phyloP scores from a whole-genome alignment of 64 coral and sea anemone species.

The Hydrozoanthus tunicans region DNA sequence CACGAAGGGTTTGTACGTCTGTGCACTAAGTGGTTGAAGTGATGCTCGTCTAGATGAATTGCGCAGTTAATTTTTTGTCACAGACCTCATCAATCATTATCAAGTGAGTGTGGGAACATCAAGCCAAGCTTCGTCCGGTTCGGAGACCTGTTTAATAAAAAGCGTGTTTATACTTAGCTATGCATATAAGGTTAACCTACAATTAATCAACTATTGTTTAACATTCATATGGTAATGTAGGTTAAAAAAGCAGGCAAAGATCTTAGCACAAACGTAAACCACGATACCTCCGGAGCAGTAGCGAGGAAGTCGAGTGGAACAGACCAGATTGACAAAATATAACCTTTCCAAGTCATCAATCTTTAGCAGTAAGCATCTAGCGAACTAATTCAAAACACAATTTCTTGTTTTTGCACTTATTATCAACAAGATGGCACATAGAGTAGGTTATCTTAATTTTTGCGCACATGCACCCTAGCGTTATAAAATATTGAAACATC shows the following conservation, averaged over 20 bases:
- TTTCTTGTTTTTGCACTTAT: neutral
- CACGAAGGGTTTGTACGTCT: constrained; percentile 3
- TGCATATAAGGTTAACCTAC: constrained; percentile 80
- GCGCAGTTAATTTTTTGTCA: constrained; percentile 15
- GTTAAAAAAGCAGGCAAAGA: constrained; percentile 54
- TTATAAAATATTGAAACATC: constrained; percentile 33
- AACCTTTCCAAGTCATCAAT: neutral
- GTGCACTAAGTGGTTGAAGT: constrained; percentile 24
- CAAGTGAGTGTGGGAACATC: constrained; percentile 31
- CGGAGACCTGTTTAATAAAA: constrained; percentile 66
- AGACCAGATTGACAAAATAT: constrained; percentile 5
- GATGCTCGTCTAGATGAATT: neutral
- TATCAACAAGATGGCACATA: constrained; percentile 24
- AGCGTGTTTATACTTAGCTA: constrained; percentile 72
- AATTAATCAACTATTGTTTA: constrained; percentile 77
- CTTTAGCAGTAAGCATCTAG: neutral
- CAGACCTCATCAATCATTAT: constrained; percentile 77
- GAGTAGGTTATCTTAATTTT: neutral
- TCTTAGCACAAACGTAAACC: constrained; percentile 41
- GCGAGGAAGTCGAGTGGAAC: constrained; percentile 50
- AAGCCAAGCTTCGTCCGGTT: constrained; percentile 55
- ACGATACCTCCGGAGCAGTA: neutral
- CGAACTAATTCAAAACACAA: constrained; percentile 18
- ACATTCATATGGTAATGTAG: constrained; percentile 86
- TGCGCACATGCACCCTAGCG: constrained; percentile 41